Conservation (phyloP, 2,113 vertebrate species). For the Gobius niger region DNA sequence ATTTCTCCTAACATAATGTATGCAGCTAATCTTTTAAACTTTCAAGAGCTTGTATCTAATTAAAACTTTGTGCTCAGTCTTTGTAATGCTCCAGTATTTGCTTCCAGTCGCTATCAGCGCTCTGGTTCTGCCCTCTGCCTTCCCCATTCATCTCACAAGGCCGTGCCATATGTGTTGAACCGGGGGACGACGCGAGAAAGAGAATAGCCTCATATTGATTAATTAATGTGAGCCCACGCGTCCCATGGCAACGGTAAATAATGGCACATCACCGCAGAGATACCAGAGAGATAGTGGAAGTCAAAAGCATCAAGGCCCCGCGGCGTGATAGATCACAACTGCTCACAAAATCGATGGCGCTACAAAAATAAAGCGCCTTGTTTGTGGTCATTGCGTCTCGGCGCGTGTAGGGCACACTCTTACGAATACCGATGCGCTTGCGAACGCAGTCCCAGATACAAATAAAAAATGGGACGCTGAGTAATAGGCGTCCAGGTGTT, state of each 20-base stretch:
- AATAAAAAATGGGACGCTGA: constrained; percentile 34
- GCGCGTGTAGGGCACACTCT: constrained; percentile 8
- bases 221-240: constrained; percentile 68
- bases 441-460: neutral
- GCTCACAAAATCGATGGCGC: constrained; percentile 66
- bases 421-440: neutral
- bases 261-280: constrained; percentile 50
- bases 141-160: constrained; percentile 36
- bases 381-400: neutral
- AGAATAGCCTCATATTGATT: constrained; percentile 66
- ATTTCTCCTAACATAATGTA: neutral
- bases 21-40: neutral
- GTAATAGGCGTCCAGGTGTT: no score
- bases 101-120: neutral
- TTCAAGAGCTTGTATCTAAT: neutral
- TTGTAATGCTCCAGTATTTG: constrained; percentile 29
- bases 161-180: constrained; percentile 26
- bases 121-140: constrained; percentile 15
- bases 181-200: constrained; percentile 24
- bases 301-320: constrained; percentile 68
- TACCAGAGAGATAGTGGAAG: constrained; percentile 65
- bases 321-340: constrained; percentile 65
- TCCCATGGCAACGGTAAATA: constrained; percentile 71
- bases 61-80: constrained; percentile 14
- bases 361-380: constrained; percentile 42